Evolutionary conservation across 2,888 invertebrate species (phyloP).

Genomic region (Acrocera orbiculus): DNA sequence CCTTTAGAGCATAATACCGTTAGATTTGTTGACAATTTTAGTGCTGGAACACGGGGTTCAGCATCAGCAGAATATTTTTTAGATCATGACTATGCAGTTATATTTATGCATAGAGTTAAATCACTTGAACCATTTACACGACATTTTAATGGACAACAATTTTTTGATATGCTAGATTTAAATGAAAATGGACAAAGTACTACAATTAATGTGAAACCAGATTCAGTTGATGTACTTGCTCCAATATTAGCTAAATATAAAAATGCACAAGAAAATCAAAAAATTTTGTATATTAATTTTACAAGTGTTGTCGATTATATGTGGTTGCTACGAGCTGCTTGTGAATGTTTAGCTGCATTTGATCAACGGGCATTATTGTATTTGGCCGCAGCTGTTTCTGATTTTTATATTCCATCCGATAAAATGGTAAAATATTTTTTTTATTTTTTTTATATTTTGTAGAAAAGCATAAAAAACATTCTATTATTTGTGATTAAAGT

Average conservation of each 20-base stretch:
- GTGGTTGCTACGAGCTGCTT: constrained; percentile 69
- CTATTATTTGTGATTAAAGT: too few relatives aligned
- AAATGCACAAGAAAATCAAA: constrained; percentile 54
- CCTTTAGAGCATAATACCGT: constrained; percentile 95
- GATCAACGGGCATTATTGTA: constrained; percentile 65
- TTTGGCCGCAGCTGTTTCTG: constrained; percentile 95
- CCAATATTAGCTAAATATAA: constrained; percentile 61
- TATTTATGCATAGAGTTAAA: constrained; percentile 82
- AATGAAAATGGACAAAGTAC: constrained; percentile 39
- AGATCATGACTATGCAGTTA: constrained; percentile 69
- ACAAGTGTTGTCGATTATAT: constrained; percentile 83
- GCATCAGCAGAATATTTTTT: constrained; percentile 93
- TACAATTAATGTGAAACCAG: constrained; percentile 50
- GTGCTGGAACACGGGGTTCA: constrained; percentile 88
- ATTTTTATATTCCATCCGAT: constrained; percentile 90
- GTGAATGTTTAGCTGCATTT: constrained; percentile 53
- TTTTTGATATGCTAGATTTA: constrained; percentile 59
- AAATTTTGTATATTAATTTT: constrained; percentile 59
- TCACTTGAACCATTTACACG: constrained; percentile 83
- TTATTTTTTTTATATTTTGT: not conserved
- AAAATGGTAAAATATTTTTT: constrained; percentile 53
- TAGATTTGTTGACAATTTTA: constrained; percentile 96
- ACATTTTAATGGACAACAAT: constrained; percentile 62
- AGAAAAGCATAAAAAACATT: not conserved
- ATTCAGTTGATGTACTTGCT: constrained; percentile 52